Conservation (phyloP, 2,113 vertebrate species). For the Dipodomys spectabilis region DNA sequence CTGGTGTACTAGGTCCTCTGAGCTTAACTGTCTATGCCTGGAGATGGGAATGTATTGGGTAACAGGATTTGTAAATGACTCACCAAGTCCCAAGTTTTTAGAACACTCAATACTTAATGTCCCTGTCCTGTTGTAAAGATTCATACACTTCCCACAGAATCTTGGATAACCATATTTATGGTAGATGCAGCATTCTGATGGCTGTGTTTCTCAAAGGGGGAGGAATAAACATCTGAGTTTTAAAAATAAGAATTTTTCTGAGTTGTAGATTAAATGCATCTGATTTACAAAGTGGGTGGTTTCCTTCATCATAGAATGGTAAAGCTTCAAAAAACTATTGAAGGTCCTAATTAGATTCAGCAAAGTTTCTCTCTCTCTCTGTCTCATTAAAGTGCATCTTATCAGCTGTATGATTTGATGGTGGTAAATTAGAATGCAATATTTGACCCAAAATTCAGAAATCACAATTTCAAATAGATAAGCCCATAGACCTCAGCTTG, state of each 20-base stretch:
- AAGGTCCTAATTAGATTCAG: conserved; percentile 23
- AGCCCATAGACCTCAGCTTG: not conserved
- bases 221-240: not conserved
- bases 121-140: not conserved
- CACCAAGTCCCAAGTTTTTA: not conserved
- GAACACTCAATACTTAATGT: not conserved
- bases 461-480: not conserved
- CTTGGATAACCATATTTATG: not conserved
- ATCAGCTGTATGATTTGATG: conserved; percentile 9
- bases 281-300: not conserved
- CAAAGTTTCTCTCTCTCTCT: conserved; percentile 12
- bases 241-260: conserved; percentile 12
- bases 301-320: conserved; percentile 14
- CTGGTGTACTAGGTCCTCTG: not conserved
- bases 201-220: not conserved
- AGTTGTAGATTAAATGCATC: conserved; percentile 25
- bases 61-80: not conserved
- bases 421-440: not conserved
- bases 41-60: not conserved
- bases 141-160: conserved; percentile 4
- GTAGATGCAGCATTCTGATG: not conserved
- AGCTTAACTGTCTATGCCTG: not conserved
- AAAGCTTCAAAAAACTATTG: not conserved
- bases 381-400: not conserved
- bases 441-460: not conserved